These are phyloP conservation scores for Thalassaphorura encarpata DNA, from an alignment of 1,140 invertebrate species.

Conservation along the genomic window DNA sequence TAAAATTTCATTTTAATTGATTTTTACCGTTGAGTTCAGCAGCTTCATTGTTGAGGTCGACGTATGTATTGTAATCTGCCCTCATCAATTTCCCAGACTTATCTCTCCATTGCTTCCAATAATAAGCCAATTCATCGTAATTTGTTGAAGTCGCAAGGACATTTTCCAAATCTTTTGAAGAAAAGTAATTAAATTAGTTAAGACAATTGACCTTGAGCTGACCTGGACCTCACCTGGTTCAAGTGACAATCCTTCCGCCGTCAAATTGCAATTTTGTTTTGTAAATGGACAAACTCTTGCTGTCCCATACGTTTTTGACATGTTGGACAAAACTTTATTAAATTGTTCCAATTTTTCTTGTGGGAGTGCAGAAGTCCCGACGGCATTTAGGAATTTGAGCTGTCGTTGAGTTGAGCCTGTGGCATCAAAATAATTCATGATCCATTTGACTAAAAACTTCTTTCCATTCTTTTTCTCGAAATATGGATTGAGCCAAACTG, in stretches of 20 bases:
- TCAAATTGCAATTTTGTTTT: slow-evolving; percentile 35
- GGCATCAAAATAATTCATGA: slow-evolving; percentile 55
- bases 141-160: slow-evolving; percentile 38
- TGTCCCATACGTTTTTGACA: slow-evolving; percentile 74
- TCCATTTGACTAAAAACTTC: slow-evolving; percentile 55
- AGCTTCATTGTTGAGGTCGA: slow-evolving; percentile 51
- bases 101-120: slow-evolving; percentile 53
- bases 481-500: slow-evolving; percentile 66
- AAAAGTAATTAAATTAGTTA: not conserved
- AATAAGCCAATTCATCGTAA: slow-evolving; percentile 45
- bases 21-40: slow-evolving; percentile 43
- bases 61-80: slow-evolving; percentile 62
- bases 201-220: not conserved
- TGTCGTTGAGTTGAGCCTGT: slow-evolving; percentile 56
- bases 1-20: too few species aligned
- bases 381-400: slow-evolving; percentile 62
- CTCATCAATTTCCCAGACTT: slow-evolving; percentile 58
- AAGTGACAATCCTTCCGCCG: slow-evolving; percentile 33
- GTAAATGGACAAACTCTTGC: slow-evolving; percentile 58
- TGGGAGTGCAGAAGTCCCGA: slow-evolving; percentile 71
- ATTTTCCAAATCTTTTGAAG: slow-evolving; percentile 36
- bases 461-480: slow-evolving; percentile 59
- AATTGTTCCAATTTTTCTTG: slow-evolving; percentile 76
- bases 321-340: slow-evolving; percentile 72
- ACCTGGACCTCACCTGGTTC: slow-evolving; percentile 34